Evolutionary conservation across 2,113 vertebrate genomes (phyloP).

Genomic region (Condylura cristata): DNA sequence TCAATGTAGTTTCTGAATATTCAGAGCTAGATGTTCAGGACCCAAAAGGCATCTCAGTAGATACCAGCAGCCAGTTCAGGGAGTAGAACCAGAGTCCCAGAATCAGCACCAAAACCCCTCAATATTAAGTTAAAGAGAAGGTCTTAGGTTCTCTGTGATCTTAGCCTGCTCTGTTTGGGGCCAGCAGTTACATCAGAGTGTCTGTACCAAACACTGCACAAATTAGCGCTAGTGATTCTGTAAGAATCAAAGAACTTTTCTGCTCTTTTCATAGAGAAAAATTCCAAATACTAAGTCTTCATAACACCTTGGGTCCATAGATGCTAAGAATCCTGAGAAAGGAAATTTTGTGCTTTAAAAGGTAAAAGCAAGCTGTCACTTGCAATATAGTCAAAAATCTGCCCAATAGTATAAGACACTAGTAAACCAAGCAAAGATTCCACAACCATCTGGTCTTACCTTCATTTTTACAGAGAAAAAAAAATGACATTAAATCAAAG

Average conservation of each 20-base stretch:
- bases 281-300: accelerated
- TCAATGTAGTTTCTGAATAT: background rate
- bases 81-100: background rate
- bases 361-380: background rate
- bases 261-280: background rate
- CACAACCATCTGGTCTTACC: background rate
- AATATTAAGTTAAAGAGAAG: background rate
- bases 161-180: background rate
- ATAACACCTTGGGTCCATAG: background rate
- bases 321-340: background rate
- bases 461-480: background rate
- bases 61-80: background rate
- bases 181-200: background rate
- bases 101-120: background rate
- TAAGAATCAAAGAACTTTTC: background rate
- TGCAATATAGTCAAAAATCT: background rate
- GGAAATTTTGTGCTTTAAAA: background rate
- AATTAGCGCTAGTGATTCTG: background rate
- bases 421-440: background rate
- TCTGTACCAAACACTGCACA: background rate
- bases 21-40: background rate
- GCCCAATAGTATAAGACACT: background rate
- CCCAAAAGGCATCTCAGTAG: background rate
- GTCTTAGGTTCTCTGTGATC: background rate
- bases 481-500: background rate